These are phyloP conservation scores for Druceiella hillmani DNA, from an alignment of 2,888 invertebrate species.

Conservation along the genomic window DNA sequence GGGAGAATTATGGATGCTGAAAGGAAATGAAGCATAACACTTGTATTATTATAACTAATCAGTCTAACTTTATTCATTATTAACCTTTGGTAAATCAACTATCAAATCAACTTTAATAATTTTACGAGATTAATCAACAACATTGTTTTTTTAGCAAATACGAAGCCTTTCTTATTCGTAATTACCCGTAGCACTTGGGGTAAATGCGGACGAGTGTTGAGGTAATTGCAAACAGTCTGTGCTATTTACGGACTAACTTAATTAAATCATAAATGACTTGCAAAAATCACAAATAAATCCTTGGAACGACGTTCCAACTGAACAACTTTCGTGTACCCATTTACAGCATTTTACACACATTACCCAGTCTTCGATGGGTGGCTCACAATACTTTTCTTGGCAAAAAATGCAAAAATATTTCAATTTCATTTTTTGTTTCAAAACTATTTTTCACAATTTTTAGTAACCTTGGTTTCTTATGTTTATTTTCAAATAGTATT, in stretches of 20 bases:
- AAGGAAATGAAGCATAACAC: constrained; percentile 11
- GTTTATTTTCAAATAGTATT: constrained; percentile 8
- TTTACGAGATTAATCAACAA: constrained; percentile 16
- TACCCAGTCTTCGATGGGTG: constrained; percentile 12
- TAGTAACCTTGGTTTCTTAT: no score
- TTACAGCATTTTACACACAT: constrained; percentile 14
- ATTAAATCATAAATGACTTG: constrained; percentile 5
- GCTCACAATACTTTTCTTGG: constrained; percentile 11
- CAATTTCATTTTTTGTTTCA: constrained; percentile 9
- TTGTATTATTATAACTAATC: no score
- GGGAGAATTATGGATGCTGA: constrained; percentile 19
- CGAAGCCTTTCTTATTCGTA: constrained; percentile 14
- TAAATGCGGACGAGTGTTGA: constrained; percentile 9
- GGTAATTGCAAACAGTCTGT: constrained; percentile 12
- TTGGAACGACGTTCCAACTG: constrained; percentile 10
- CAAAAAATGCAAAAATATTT: constrained; percentile 17
- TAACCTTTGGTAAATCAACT: constrained; percentile 11
- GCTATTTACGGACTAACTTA: constrained; percentile 13
- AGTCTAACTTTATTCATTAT: constrained; percentile 19
- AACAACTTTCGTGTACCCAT: constrained; percentile 15
- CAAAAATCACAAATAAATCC: constrained; percentile 15
- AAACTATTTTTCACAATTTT: no score
- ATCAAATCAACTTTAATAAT: constrained; percentile 12
- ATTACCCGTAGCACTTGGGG: constrained; percentile 10
- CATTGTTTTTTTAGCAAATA: constrained; percentile 13